Evolutionary conservation across 2,113 vertebrate species (phyloP), one percentile per base, ranked within the genome.

Genomic region (Pseudolaguvia tuberculata): DNA sequence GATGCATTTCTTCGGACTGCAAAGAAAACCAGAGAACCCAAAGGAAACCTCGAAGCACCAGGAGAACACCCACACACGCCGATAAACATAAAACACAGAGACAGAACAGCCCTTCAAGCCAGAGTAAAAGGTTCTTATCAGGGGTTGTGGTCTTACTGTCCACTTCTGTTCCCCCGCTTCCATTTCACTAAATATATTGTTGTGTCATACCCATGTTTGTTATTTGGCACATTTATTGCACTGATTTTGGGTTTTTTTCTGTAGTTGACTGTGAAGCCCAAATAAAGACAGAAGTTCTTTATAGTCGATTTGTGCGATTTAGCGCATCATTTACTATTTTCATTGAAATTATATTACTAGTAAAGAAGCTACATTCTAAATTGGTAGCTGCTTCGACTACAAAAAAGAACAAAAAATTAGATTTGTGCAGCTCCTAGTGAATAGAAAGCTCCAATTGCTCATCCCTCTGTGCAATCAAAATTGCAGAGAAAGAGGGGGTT

Each of bases 201-300:
- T 7, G 35, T 17, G 13, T 62, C 12, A 63, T 15, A 42, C 1
- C n/a, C 20, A 63, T 20, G 15, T 45, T 45, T 47, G 45, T 23
- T 47, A 63, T 65, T 65, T 65, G 62, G 62, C 62, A 65, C 62
- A 17, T 65, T 65, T 47, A 47, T 45, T 63, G 61, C 61, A 63
- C 61, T 45, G 35, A 63, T 63, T 23, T 23, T 42, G 3, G 3
- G 6, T 62, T 21, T 62, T 11, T 63, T 42, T 39, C 14, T 14
- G 1, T 21, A 42, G 57, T 35, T 42, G 14, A 21, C 5, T 21
- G 39, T 8, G 7, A 47, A 9, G 39, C n/a, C 62, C 23, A 65
- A 65, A 45, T 47, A 47, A 65, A 25, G 18, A 13, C 3, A 14
- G n/a, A 9, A 15, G n/a, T 6, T 17, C 21, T 45, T 47, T 47